Evolutionary conservation across 2,888 invertebrate genomes (phyloP), one percentile per base, ranked within the genome.

Genomic region (Cheilosia scutellata): DNA sequence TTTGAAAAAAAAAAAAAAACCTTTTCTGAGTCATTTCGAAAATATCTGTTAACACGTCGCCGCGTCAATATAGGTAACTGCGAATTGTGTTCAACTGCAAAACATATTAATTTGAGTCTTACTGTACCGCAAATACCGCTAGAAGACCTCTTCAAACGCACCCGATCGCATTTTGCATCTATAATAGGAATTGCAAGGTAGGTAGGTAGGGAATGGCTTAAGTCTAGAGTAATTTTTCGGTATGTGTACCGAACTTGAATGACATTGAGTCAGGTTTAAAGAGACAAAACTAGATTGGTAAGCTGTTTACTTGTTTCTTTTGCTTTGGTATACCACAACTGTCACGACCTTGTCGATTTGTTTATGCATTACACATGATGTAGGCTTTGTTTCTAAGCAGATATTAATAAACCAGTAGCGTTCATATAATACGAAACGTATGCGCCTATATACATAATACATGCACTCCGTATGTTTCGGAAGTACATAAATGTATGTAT

Each of bases 241-340:
- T 53, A 25, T 71, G n/a, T 51, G 51, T 53, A 62, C 20, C 76
- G 84, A 76, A 86, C 84, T 80, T 86, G 75, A 80, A 71, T 80
- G 75, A 51, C 80, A 80, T 80, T 86, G 71, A 60, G 65, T 6
- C 76, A 33, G 47, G 84, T 58, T 70, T 79, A 53, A 42, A 71
- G 60, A 55, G 53, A 44, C 42, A 80, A 71, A 74, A 71, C 80
- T 31, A 66, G 80, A 86, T 62, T 66, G 65, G 70, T 66, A 57
- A 60, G 79, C 66, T 53, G 29, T 44, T 29, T 47, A n/a, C 4
- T 44, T 16, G n/a, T 47, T 49, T 66, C 66, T 51, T 79, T 44
- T 72, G 0, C 25, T 11, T 27, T 47, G 40, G 74, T 20, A 74
- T 66, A 65, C 29, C 49, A 62, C 16, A 47, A 60, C 33, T 68